phyloP scores from a whole-genome alignment of 1,140 invertebrate species.

The Nautilus pompilius region DNA sequence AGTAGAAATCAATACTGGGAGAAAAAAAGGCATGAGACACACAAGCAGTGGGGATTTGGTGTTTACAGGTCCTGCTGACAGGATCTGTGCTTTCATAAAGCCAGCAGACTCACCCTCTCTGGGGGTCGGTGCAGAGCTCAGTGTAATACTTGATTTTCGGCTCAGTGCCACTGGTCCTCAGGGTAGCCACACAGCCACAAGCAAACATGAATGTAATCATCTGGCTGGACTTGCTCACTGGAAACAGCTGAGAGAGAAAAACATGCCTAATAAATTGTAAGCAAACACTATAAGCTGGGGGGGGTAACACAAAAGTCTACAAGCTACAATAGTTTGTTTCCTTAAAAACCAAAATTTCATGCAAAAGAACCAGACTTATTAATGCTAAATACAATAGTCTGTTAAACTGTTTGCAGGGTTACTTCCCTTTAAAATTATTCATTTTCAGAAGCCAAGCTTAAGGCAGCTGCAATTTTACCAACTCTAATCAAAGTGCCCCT shows the following conservation, averaged over 20 bases:
- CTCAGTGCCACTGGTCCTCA: slow-evolving; percentile 97
- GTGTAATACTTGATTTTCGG: slow-evolving; percentile 88
- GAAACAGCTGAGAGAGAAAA: slow-evolving; percentile 60
- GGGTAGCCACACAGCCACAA: slow-evolving; percentile 81
- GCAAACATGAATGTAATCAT: slow-evolving; percentile 97
- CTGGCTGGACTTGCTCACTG: slow-evolving; percentile 73
- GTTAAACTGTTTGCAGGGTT: too few species aligned
- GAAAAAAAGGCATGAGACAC: slow-evolving; percentile 20
- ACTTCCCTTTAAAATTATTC: too few species aligned
- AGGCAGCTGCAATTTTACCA: too few species aligned
- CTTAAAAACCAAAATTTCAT: too few species aligned
- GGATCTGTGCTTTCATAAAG: neutral
- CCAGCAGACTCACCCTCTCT: slow-evolving; percentile 24
- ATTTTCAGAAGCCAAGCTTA: too few species aligned
- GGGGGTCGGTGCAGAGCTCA: slow-evolving; percentile 62
- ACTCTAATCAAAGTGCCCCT: too few species aligned
- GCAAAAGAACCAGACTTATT: too few species aligned
- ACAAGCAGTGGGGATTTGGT: slow-evolving; percentile 3
- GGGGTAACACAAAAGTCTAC: too few species aligned
- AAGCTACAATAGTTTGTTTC: too few species aligned
- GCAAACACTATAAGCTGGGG: too few species aligned
- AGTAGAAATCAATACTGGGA: too few species aligned
- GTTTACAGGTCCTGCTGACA: neutral
- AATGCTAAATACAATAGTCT: too few species aligned
- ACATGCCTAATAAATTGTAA: slow-evolving; percentile 5